Base-by-base conservation (phyloP, 2,113 vertebrate genomes). In the Perca flavescens region DNA sequence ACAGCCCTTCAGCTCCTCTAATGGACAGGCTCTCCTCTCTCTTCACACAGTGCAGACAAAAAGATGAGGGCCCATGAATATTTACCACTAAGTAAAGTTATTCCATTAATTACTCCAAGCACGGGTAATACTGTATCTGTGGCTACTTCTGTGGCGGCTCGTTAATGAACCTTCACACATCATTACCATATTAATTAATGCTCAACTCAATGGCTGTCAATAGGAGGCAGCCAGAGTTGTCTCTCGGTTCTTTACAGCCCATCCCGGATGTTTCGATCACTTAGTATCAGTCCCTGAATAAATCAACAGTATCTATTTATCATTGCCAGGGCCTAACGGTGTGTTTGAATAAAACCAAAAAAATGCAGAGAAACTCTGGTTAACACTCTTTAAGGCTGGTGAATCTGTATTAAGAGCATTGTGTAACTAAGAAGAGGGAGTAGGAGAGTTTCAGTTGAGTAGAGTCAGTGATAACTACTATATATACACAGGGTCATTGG, bases 131-230 rank as follows among this genome's bases (percentile, higher is more conserved):
- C 88, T 85, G 86, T 92, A 94, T 92, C 89, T 88, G 91, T 83
- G 88, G 94, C 93, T 94, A 93, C 93, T 96, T 93, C 91, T 92
- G 86, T 69, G 28, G 86, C 40, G 36, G 87, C 91, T 83, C 62
- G 89, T 90, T 92, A 94, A 94, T 90, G 91, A 95, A 95, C 93
- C 92, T 92, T 92, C 91, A 93, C 93, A 93, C 86, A 81, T 92
- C 93, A 91, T 95, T 95, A 94, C 88, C 94, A 95, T 96, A 93
- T 93, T 94, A 92, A 96, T 95, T 92, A 91, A 94, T 88, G 92
- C 91, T 92, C 86, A 84, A 87, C 90, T 92, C 86, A 77, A 93
- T 92, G 84, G 82, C 71, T 83, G 92, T 93, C 90, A 91, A 94
- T 93, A 91, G 93, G 91, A 91, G 77, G 47, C 92, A 85, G 90